A percentile compares a stretch with the other conserved stretches of the same genome.
phyloP scores from a whole-genome alignment of 2,113 vertebrate genomes.

The Typhlomys cinereus region DNA sequence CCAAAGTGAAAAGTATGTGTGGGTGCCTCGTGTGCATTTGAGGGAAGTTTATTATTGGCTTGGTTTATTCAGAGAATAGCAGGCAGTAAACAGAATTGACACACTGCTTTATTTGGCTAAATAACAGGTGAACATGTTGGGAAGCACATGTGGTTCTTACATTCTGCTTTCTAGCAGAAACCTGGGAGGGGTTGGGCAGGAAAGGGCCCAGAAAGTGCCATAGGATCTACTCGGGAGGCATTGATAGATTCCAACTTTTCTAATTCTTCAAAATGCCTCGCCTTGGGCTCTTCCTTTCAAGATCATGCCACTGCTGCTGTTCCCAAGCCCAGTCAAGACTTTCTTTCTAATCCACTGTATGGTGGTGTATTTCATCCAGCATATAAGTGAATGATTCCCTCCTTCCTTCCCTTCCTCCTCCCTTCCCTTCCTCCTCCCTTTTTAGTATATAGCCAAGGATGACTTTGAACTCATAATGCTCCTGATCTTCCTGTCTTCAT shows the following conservation, averaged over 20 bases:
- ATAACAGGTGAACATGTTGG: background rate
- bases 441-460: background rate
- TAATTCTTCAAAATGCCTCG: background rate
- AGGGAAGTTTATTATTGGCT: background rate
- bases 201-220: background rate
- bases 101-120: background rate
- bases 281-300: background rate
- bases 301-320: no score
- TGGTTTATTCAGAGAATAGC: background rate
- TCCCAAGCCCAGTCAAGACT: background rate
- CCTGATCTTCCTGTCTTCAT: background rate
- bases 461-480: background rate
- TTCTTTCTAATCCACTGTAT: background rate
- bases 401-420: no score
- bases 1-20: background rate
- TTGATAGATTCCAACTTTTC: no score
- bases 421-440: no score
- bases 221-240: fast-evolving
- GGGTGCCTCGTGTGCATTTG: background rate
- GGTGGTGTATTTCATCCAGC: background rate
- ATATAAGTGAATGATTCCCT: no score
- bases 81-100: background rate
- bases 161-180: background rate
- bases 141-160: background rate
- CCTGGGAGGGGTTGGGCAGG: background rate